Conservation (phyloP, 2,888 invertebrate species). For the Zhuqinia jingwanae region DNA sequence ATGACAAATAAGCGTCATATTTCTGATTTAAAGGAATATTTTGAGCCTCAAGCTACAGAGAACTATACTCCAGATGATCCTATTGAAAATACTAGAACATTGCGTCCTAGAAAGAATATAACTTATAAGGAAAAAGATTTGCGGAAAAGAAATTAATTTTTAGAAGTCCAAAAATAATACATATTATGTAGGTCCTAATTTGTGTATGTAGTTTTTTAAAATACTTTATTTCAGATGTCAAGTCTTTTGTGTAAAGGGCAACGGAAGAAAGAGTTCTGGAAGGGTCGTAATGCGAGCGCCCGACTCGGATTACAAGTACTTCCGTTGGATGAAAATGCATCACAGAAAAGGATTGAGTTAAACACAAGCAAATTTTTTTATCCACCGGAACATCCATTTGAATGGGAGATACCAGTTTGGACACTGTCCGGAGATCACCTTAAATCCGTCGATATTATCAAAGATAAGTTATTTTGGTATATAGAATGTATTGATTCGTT, state of each 20-base stretch:
- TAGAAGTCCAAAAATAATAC: not conserved
- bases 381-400: not conserved
- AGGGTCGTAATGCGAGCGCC: constrained; percentile 9
- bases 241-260: too few relatives aligned
- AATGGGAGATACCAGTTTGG: not conserved
- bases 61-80: not conserved
- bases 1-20: constrained; percentile 19
- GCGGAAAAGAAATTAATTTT: not conserved
- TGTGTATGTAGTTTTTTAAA: too few relatives aligned
- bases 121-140: constrained; percentile 23
- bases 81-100: not conserved
- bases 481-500: not conserved
- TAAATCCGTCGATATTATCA: not conserved
- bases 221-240: too few relatives aligned
- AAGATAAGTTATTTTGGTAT: constrained; percentile 12
- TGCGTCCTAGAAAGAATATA: not conserved
- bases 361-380: not conserved
- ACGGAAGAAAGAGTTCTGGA: not conserved
- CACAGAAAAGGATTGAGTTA: not conserved
- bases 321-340: not conserved
- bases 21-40: constrained; percentile 25
- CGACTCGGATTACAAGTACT: not conserved
- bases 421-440: not conserved
- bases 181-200: too few relatives aligned
- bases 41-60: not conserved